These are phyloP conservation scores for Nipponia nippon DNA, from an alignment of 2,113 vertebrate species.

Conservation along the genomic window DNA sequence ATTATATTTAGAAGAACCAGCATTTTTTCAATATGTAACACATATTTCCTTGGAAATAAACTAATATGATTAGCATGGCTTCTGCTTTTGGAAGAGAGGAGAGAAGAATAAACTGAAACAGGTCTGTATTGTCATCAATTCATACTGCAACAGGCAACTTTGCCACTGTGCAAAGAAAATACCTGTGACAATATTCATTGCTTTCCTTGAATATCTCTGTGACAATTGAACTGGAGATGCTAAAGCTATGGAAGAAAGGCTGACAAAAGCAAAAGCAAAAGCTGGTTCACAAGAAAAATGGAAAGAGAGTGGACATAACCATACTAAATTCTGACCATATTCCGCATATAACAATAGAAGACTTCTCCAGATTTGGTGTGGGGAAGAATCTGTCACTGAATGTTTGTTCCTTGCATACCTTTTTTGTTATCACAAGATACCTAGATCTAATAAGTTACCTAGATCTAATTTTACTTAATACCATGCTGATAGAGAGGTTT, in stretches of 20 bases:
- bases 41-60: not conserved
- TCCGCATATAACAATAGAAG: not conserved
- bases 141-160: not conserved
- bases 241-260: not conserved
- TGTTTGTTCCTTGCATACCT: not conserved
- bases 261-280: not conserved
- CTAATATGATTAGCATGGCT: not conserved
- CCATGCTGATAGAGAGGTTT: not conserved
- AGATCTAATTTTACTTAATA: not conserved
- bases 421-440: not conserved
- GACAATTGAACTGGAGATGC: not conserved
- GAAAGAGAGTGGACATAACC: not conserved
- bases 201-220: not conserved
- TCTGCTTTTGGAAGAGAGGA: not conserved
- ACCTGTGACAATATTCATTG: not conserved
- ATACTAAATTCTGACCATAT: not conserved
- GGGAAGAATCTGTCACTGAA: not conserved
- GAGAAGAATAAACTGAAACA: not conserved
- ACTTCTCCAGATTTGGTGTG: not conserved
- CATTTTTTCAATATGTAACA: not conserved
- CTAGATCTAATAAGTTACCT: not conserved
- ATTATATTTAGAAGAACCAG: not conserved
- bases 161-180: not conserved
- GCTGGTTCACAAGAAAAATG: not conserved
- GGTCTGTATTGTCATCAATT: not conserved